Evolutionary conservation across 2,797 vertebrate species (phyloP), one percentile per base, ranked within the genome.

Genomic region (Heterohyrax brucei): DNA sequence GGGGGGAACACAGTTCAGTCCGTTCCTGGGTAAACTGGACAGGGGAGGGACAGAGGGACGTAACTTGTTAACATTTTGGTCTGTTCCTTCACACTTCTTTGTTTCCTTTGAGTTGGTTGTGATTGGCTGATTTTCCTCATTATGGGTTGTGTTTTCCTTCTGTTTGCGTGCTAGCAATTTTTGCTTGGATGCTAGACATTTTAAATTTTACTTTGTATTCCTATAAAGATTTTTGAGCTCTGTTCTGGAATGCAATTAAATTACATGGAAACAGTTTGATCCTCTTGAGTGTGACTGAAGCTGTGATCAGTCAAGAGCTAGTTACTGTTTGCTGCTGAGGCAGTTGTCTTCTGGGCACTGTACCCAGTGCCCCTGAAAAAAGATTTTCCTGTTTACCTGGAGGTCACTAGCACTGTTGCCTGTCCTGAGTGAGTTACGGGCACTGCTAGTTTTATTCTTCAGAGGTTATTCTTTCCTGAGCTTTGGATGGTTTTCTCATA

Each of bases 191-290:
- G 48, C 18, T 73, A 79, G 86, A 68, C 50, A 46, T 84, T 50
- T 2, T 59, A 66, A 39, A 24, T 77, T 94, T 86, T 87, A 75
- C 50, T n/a, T 76, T 75, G 13, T 76, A 16, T 91, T 83, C 30
- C 61, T 89, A n/a, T 80, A 66, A 53, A 81, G 77, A 77, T 85
- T 75, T 26, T 87, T 89, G 33, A 94, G 33, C 62, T 73, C 80
- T 95, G 21, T 94, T 87, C 62, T 95, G 56, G 44, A 70, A 26
- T 91, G 22, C 21, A 39, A 48, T 94, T 92, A 93, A 83, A 10
- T 87, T 78, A 61, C 89, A 90, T 82, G 61, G 92, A 92, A 92
- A 28, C 2, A 66, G 70, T 61, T 86, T 61, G 48, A 59, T 81
- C 28, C 48, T 89, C 46, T 75, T 64, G 68, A 80, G 48, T 28